Conservation (phyloP, 35 echinoderm and acorn worm species). For the Lytechinus pictus region DNA sequence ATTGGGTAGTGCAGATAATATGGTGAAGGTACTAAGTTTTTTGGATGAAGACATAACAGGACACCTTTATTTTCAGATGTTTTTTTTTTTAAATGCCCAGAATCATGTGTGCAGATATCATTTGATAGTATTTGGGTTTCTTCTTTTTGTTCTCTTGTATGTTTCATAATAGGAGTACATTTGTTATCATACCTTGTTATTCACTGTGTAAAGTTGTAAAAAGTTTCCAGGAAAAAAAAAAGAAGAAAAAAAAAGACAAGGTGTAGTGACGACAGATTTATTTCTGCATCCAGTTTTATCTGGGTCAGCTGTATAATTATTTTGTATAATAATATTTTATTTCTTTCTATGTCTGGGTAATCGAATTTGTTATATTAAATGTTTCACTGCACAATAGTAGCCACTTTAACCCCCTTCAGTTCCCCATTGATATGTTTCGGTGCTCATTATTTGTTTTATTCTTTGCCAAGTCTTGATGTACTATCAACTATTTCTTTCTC, state of each 20-base stretch:
- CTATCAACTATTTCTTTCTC: neutral
- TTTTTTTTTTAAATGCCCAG: neutral
- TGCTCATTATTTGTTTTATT: constrained; percentile 28
- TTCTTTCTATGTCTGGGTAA: constrained; percentile 43
- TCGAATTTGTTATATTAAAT: constrained; percentile 36
- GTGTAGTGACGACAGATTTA: constrained; percentile 50
- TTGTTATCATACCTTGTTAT: constrained; percentile 46
- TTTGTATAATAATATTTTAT: constrained; percentile 45
- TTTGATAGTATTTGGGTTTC: constrained; percentile 24
- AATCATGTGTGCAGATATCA: constrained; percentile 52
- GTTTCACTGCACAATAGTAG: constrained; percentile 47
- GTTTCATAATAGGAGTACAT: constrained; percentile 17
- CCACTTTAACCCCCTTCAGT: constrained; percentile 1
- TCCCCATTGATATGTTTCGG: neutral
- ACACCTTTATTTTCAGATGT: constrained; percentile 48
- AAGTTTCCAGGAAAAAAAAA: constrained; percentile 41
- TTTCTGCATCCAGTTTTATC: neutral
- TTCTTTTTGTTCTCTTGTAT: constrained; percentile 49
- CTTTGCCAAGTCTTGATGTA: neutral
- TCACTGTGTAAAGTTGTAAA: constrained; percentile 48
- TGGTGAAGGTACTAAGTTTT: constrained; percentile 34
- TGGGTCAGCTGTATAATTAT: constrained; percentile 9
- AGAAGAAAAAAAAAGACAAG: constrained; percentile 35
- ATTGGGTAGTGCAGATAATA: constrained; percentile 28
- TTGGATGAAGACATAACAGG: constrained; percentile 2